These are phyloP conservation scores for Cynodonichthys magdalenae DNA, from an alignment of 2,797 vertebrate genomes.

Conservation along the genomic window DNA sequence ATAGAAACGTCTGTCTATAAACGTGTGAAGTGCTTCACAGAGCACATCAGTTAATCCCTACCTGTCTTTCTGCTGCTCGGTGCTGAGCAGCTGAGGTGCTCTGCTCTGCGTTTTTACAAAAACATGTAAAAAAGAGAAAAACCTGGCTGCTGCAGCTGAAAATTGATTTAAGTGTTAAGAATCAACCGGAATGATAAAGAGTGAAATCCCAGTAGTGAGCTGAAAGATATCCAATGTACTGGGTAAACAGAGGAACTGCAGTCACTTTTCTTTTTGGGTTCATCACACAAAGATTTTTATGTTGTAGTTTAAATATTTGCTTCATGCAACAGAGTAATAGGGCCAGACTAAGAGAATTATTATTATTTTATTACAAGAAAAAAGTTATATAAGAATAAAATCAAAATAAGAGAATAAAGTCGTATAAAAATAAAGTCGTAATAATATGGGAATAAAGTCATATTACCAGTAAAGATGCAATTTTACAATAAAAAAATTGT, in stretches of 20 bases:
- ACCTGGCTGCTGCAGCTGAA: slow-evolving; percentile 5
- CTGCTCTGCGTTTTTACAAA: neutral
- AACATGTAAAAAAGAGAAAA: neutral
- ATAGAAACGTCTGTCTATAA: slow-evolving; percentile 6
- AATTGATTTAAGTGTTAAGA: slow-evolving; percentile 11
- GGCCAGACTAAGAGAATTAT: too few relatives aligned
- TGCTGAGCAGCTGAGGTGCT: neutral
- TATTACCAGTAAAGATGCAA: too few relatives aligned
- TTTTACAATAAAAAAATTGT: too few relatives aligned
- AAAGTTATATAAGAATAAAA: too few relatives aligned
- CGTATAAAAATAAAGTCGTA: too few relatives aligned
- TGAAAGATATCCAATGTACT: neutral
- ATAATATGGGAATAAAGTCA: too few relatives aligned
- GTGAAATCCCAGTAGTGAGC: slow-evolving; percentile 2
- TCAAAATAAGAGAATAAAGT: too few relatives aligned
- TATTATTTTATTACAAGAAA: too few relatives aligned
- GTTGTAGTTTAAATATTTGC: neutral
- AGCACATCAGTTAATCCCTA: slow-evolving; percentile 1
- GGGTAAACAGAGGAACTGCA: neutral
- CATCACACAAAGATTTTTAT: neutral
- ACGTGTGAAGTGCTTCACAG: neutral
- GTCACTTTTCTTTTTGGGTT: slow-evolving; percentile 5
- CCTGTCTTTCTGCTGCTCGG: slow-evolving; percentile 14
- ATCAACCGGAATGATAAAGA: slow-evolving; percentile 2
- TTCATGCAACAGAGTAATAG: too few relatives aligned